Conservation (phyloP, 2,888 invertebrate genomes). For the Holacanthella duospinosa region DNA sequence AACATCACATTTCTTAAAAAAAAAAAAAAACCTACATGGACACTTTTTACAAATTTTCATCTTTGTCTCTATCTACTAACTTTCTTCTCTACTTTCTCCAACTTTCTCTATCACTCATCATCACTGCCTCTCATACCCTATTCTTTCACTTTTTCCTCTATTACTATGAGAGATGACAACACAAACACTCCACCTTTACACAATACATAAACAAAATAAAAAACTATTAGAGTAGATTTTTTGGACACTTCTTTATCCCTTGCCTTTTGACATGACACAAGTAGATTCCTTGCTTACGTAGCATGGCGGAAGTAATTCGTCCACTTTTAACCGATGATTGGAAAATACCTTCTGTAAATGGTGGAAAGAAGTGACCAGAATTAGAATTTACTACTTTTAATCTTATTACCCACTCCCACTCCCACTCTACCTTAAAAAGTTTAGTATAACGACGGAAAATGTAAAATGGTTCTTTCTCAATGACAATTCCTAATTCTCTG, state of each 20-base stretch:
- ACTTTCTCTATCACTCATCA: neutral
- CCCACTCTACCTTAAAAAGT: no score
- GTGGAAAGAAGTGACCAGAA: no score
- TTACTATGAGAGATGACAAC: neutral
- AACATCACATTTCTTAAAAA: neutral
- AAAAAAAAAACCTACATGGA: neutral
- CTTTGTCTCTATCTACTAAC: neutral
- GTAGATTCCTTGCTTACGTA: neutral
- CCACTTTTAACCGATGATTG: no score
- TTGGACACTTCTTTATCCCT: neutral
- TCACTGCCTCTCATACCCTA: neutral
- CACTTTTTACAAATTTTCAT: neutral
- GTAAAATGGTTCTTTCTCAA: slow-evolving; percentile 2
- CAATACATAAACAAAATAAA: neutral
- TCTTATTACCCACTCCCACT: no score
- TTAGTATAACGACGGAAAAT: no score
- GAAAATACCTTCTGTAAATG: neutral
- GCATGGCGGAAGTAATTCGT: neutral
- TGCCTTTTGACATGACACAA: neutral
- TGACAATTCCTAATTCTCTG: no score
- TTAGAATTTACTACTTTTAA: no score
- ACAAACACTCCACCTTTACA: neutral
- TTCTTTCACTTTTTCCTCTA: no score
- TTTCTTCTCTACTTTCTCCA: neutral
- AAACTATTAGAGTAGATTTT: neutral